phyloP scores from a whole-genome alignment of 2,797 vertebrate genomes.

The Antennarius maculatus region DNA sequence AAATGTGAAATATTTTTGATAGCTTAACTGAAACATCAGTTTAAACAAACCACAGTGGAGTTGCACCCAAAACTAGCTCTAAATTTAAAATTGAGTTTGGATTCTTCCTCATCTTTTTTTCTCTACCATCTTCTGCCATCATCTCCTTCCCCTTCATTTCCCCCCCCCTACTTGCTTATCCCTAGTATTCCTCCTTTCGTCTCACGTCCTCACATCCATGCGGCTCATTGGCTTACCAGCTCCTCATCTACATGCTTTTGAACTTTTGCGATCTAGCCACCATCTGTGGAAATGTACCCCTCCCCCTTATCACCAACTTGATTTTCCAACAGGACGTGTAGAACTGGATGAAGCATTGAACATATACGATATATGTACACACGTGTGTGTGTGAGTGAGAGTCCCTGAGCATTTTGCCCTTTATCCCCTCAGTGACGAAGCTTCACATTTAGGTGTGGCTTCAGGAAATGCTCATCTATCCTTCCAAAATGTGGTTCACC shows the following conservation, averaged over 20 bases:
- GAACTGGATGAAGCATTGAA: conserved; percentile 23
- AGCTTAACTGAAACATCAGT: too few species aligned
- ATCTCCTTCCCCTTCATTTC: not conserved
- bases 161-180: conserved; percentile 11
- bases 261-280: conserved; percentile 49
- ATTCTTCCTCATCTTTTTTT: not conserved
- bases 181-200: conserved; percentile 35
- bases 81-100: not conserved
- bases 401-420: not conserved
- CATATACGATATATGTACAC: not conserved
- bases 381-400: not conserved
- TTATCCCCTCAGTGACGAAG: not conserved
- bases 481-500: not conserved
- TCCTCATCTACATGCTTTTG: conserved; percentile 71
- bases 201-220: conserved; percentile 42
- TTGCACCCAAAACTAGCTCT: not conserved
- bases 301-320: conserved; percentile 7
- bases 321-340: conserved; percentile 36
- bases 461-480: not conserved
- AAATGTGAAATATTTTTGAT: too few species aligned
- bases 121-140: not conserved
- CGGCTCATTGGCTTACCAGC: conserved; percentile 38
- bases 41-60: too few species aligned
- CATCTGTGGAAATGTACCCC: conserved; percentile 20
- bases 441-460: not conserved